These are phyloP conservation scores for Clarias magur DNA, from an alignment of 2,113 vertebrate species.

Conservation along the genomic window DNA sequence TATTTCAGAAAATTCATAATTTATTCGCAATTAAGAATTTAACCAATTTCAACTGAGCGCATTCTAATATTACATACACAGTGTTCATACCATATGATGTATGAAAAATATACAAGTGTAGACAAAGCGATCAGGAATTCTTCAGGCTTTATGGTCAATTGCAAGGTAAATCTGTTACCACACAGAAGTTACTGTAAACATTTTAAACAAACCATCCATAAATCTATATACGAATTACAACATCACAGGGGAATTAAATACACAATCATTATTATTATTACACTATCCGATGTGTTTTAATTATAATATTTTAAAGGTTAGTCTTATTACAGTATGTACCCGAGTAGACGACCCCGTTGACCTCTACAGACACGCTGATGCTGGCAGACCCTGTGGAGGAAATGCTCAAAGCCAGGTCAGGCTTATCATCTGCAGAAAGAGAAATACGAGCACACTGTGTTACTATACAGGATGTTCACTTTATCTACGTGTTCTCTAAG, in stretches of 20 bases:
- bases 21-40: too few relatives aligned
- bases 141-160: neutral
- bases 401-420: slow-evolving; percentile 77
- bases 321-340: slow-evolving; percentile 56
- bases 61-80: too few relatives aligned
- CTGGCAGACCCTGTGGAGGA: slow-evolving; percentile 74
- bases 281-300: neutral
- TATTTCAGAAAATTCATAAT: too few relatives aligned
- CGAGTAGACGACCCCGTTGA: slow-evolving; percentile 78
- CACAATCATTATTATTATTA: neutral
- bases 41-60: too few relatives aligned
- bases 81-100: too few relatives aligned
- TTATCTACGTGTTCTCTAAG: neutral
- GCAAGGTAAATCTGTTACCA: neutral
- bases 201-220: too few relatives aligned
- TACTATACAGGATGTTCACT: neutral
- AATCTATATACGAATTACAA: neutral
- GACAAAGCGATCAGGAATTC: too few relatives aligned
- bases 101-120: too few relatives aligned
- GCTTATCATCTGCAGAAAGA: slow-evolving; percentile 70
- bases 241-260: neutral
- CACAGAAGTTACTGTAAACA: neutral
- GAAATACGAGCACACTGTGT: neutral
- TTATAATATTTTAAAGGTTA: neutral
- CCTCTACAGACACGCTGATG: slow-evolving; percentile 79